Evolutionary conservation across 2,888 invertebrate genomes (phyloP).

Genomic region (Sarcophaga carnaria): DNA sequence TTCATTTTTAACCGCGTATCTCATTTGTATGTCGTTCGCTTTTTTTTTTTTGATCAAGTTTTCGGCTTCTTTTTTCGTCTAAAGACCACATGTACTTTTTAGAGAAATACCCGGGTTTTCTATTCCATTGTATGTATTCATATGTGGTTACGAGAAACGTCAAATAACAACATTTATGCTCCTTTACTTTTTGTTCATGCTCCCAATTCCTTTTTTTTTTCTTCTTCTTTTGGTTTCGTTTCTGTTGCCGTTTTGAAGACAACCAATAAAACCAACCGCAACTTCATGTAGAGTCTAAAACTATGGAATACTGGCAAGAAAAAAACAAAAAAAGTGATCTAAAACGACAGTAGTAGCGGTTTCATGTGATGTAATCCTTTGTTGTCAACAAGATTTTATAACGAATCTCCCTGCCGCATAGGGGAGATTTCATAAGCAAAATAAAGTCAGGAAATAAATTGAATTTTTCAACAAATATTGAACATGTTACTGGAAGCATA

Average conservation of each 20-base stretch:
- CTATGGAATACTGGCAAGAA: not conserved
- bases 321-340: not conserved
- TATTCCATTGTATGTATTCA: slow-evolving; percentile 2
- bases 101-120: not conserved
- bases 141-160: slow-evolving; percentile 19
- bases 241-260: slow-evolving; percentile 4
- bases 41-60: not conserved
- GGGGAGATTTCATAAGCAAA: slow-evolving; percentile 1
- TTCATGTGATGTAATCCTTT: slow-evolving; percentile 55
- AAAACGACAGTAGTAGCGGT: slow-evolving; percentile 37
- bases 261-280: slow-evolving; percentile 17
- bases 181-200: no score
- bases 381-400: slow-evolving; percentile 49
- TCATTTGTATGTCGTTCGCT: slow-evolving; percentile 41
- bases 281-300: slow-evolving; percentile 17
- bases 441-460: no score
- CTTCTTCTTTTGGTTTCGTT: not conserved
- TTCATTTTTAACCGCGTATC: slow-evolving; percentile 58
- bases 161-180: slow-evolving; percentile 12
- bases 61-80: slow-evolving; percentile 7
- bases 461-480: no score
- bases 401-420: not conserved
- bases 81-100: slow-evolving; percentile 40
- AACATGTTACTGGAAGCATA: no score
- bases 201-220: no score